phyloP scores from a whole-genome alignment of 2,888 invertebrate species.

The Standfussiana lucernea region DNA sequence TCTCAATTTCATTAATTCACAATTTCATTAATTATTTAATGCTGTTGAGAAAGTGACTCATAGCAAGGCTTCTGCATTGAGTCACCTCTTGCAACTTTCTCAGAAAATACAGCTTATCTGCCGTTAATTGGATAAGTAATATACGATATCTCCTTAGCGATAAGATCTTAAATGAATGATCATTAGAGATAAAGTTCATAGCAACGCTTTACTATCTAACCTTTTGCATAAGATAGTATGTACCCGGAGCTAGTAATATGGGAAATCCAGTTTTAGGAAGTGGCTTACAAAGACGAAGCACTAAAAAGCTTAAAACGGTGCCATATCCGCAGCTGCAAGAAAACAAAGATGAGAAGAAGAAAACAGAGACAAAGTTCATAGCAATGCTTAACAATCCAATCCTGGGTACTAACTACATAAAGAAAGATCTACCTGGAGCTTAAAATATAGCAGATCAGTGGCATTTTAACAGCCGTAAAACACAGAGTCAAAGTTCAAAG shows the following conservation, averaged over 20 bases:
- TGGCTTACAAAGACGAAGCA: neutral
- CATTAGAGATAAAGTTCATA: conserved; percentile 13
- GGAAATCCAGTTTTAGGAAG: neutral
- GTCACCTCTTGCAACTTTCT: conserved; percentile 42
- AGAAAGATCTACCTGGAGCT: neutral
- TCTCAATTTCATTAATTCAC: too few relatives aligned
- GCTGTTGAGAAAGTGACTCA: conserved; percentile 40
- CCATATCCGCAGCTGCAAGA: neutral
- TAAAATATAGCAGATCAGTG: neutral
- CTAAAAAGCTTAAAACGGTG: neutral
- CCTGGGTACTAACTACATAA: neutral
- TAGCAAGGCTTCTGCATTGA: conserved; percentile 28
- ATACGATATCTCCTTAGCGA: neutral
- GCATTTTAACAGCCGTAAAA: neutral
- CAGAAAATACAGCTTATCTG: conserved; percentile 26
- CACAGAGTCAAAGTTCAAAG: neutral
- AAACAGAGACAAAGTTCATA: neutral
- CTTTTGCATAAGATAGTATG: neutral
- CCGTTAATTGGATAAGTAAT: conserved; percentile 47
- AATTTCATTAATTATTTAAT: too few relatives aligned
- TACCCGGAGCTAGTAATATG: neutral
- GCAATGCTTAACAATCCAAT: neutral
- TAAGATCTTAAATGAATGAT: conserved; percentile 22
- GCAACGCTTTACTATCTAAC: neutral
- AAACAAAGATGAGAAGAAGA: too few relatives aligned